Evolutionary conservation across 2,797 vertebrate genomes (phyloP).

Genomic region (Diglossa cyanea): DNA sequence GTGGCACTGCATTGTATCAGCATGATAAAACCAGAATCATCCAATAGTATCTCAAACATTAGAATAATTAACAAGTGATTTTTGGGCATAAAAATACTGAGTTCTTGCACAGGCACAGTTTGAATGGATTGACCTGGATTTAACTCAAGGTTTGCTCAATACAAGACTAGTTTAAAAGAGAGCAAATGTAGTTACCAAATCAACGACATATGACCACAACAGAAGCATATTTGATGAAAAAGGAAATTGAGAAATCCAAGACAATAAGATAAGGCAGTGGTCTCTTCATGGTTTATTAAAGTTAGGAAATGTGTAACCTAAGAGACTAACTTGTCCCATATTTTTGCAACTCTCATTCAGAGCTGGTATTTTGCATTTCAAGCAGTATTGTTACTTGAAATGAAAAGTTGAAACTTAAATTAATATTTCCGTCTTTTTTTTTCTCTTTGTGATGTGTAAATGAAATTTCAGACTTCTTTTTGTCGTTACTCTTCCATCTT

Average conservation of each 20-base stretch:
- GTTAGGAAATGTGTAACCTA: background rate
- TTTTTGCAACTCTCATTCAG: background rate
- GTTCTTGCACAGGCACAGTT: background rate
- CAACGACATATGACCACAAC: background rate
- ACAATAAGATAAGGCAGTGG: background rate
- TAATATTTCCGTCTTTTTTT: background rate
- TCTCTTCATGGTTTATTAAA: background rate
- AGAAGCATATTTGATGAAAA: background rate
- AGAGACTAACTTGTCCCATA: background rate
- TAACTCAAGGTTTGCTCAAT: background rate
- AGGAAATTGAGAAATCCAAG: conserved; percentile 11
- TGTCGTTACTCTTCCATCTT: background rate
- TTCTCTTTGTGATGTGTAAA: background rate
- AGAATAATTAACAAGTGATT: background rate
- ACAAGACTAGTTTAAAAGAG: background rate
- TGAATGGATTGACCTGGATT: background rate
- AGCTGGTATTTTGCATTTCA: background rate
- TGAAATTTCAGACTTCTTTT: background rate
- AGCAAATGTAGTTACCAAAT: background rate
- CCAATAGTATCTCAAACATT: background rate
- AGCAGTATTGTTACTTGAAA: background rate
- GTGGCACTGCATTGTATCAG: background rate
- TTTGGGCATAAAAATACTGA: background rate
- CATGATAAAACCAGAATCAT: background rate
- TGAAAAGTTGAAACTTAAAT: background rate